These are phyloP conservation scores for Gopherus flavomarginatus DNA, from an alignment of 2,113 vertebrate species.

Conservation along the genomic window DNA sequence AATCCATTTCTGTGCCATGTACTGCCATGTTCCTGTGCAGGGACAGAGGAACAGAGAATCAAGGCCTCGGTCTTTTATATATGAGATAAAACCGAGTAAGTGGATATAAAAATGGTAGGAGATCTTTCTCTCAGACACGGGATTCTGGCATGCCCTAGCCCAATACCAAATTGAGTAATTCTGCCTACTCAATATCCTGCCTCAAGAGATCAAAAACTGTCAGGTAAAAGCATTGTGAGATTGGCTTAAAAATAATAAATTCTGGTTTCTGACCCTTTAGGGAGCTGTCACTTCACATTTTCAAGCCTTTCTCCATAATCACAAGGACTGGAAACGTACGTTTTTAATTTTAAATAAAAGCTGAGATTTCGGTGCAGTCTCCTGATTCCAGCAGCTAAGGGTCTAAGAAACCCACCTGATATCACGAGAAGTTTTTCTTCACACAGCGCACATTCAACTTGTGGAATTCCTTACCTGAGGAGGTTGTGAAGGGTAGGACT, in stretches of 20 bases:
- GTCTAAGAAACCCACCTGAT: background rate
- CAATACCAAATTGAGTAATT: background rate
- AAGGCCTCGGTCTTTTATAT: background rate
- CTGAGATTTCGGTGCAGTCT: background rate
- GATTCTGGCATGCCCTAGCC: background rate
- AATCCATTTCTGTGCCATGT: background rate
- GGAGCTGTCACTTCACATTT: background rate
- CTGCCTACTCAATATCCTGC: background rate
- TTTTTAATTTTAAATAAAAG: background rate
- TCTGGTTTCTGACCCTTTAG: background rate
- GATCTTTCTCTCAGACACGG: background rate
- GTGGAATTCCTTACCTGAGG: too few species aligned
- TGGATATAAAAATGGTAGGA: background rate
- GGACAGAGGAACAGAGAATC: background rate
- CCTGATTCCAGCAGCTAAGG: background rate
- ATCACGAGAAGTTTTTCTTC: background rate
- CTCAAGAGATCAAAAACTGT: background rate
- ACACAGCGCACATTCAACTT: too few species aligned
- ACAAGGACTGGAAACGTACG: background rate
- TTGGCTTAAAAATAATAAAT: background rate
- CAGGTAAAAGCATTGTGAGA: background rate
- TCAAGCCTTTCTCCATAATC: background rate
- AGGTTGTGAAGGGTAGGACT: too few species aligned
- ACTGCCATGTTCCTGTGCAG: background rate
- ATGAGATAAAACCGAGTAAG: background rate